phyloP scores from a whole-genome alignment of 1,140 invertebrate genomes.

The Procambarus clarkii region DNA sequence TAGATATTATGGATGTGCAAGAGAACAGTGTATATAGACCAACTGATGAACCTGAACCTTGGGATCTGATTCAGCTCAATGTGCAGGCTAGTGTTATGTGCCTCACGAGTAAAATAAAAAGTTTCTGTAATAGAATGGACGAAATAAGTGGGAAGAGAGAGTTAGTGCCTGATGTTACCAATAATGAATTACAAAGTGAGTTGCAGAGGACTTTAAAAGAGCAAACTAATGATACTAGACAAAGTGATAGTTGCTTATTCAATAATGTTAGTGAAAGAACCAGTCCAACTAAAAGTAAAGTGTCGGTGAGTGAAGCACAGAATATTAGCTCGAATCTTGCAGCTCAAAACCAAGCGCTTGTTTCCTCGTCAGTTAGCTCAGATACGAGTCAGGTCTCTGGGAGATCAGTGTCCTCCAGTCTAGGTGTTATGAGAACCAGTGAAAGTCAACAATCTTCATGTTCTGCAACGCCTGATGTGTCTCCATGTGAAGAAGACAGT shows the following conservation, averaged over 20 bases:
- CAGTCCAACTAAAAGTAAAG: constrained; percentile 25
- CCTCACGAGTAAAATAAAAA: constrained; percentile 82
- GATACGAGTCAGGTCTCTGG: constrained; percentile 57
- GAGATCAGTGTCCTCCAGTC: constrained; percentile 42
- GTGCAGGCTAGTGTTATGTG: constrained; percentile 93
- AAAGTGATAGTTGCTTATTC: neutral
- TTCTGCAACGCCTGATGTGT: constrained; percentile 63
- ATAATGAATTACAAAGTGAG: constrained; percentile 17
- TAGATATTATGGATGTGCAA: constrained; percentile 54
- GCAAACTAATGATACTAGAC: neutral
- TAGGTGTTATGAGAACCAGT: constrained; percentile 42
- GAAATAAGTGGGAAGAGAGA: constrained; percentile 20
- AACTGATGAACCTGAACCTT: constrained; percentile 89
- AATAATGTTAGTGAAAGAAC: constrained; percentile 24
- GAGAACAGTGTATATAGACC: constrained; percentile 89
- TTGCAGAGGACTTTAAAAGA: constrained; percentile 7
- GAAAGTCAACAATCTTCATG: constrained; percentile 56
- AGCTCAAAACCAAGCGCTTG: constrained; percentile 43
- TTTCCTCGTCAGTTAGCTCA: constrained; percentile 54
- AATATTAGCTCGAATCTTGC: constrained; percentile 42
- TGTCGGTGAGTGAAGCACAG: constrained; percentile 48
- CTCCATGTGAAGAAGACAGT: constrained; percentile 71
- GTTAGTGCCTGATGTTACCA: neutral
- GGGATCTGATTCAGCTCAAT: constrained; percentile 91
- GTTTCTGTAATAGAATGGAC: constrained; percentile 65